Percentiles rank a stretch among this genome's conserved stretches.
phyloP scores from a whole-genome alignment of 92 coral and sea anemone species.

The Bergia puertoricense region DNA sequence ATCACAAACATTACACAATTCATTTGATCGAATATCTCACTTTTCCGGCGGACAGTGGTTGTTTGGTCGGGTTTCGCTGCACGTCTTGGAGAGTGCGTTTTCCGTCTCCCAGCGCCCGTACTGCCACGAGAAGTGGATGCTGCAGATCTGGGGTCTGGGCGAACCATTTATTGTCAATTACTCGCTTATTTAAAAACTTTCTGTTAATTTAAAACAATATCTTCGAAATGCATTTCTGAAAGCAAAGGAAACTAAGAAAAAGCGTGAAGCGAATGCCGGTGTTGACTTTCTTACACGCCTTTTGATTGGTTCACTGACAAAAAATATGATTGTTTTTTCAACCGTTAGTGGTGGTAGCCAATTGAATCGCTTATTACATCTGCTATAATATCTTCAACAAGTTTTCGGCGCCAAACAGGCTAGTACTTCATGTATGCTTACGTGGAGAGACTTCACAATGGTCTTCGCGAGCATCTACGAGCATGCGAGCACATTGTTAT shows the following conservation, averaged over 20 bases:
- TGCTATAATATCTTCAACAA: neutral
- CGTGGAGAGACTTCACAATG: too few relatives aligned
- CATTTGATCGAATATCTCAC: neutral
- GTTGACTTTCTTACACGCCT: neutral
- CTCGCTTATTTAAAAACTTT: neutral
- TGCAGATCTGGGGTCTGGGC: constrained; percentile 14
- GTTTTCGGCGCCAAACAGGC: neutral
- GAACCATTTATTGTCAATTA: constrained; percentile 25
- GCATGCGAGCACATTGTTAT: too few relatives aligned
- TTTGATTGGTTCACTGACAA: neutral
- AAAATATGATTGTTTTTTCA: neutral
- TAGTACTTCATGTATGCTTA: too few relatives aligned
- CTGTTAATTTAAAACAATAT: neutral
- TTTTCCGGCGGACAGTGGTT: neutral
- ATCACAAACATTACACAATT: neutral
- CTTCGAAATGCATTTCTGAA: neutral
- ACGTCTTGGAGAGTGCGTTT: constrained; percentile 20
- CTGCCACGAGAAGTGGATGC: constrained; percentile 8
- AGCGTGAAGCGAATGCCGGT: neutral
- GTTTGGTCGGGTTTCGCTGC: neutral
- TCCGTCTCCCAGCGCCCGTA: constrained; percentile 8
- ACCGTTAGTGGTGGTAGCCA: neutral
- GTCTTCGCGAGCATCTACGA: too few relatives aligned
- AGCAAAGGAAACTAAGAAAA: neutral
- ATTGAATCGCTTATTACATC: neutral